phyloP scores from a whole-genome alignment of 2,113 vertebrate genomes.

The Mirounga angustirostris region DNA sequence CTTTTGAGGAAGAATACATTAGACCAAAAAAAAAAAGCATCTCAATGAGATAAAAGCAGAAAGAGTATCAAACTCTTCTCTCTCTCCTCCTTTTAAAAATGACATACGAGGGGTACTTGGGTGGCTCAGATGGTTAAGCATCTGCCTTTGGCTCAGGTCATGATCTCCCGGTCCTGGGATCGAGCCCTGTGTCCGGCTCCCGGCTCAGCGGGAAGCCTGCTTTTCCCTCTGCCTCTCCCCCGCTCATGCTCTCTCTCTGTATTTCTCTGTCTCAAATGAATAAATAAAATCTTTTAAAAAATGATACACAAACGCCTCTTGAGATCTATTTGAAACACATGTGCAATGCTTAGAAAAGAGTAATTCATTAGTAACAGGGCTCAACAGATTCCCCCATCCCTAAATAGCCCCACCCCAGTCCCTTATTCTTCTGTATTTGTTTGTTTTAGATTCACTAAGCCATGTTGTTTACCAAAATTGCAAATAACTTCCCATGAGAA shows the following conservation, averaged over 20 bases:
- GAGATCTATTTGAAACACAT: neutral
- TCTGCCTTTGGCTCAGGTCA: too few relatives aligned
- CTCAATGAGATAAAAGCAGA: conserved; percentile 42
- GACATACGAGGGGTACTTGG: neutral
- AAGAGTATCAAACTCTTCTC: conserved; percentile 27
- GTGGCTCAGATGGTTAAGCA: neutral
- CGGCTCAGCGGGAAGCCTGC: too few relatives aligned
- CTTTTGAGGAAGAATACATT: conserved; percentile 77
- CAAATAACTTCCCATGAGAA: conserved; percentile 55
- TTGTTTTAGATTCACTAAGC: conserved; percentile 39
- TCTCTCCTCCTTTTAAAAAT: conserved; percentile 41
- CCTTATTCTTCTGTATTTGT: conserved; percentile 56
- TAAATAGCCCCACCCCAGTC: neutral
- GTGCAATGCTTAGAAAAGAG: conserved; percentile 45
- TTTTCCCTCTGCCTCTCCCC: too few relatives aligned
- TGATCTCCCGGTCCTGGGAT: too few relatives aligned
- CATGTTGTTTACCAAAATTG: conserved; percentile 60
- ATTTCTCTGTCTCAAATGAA: neutral
- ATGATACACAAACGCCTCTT: neutral
- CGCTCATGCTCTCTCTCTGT: neutral
- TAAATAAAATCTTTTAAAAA: neutral
- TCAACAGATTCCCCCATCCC: neutral
- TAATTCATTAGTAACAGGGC: neutral
- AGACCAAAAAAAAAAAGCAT: neutral
- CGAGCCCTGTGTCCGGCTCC: too few relatives aligned